Evolutionary conservation across 2,113 vertebrate genomes (phyloP), one percentile per base, ranked within the genome.

Genomic region (Mirza zaza): DNA sequence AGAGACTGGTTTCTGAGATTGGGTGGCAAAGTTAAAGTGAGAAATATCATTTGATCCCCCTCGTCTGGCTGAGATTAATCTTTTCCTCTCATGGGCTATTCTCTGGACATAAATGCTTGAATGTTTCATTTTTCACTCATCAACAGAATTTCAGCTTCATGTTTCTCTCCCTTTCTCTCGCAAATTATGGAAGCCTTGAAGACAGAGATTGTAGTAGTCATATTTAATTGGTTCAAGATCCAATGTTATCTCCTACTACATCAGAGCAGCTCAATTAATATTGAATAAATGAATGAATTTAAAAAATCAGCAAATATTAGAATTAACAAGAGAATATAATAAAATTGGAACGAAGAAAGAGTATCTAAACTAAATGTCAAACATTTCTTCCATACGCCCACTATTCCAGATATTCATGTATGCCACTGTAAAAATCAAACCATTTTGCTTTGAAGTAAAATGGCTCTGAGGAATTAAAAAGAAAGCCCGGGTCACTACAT

Each of bases 101-200:
- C 39, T 94, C 81, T 80, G 71, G 50, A 67, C 11, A 70, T 70
- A 83, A 87, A 83, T 50, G 57, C 36, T 83, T 94, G 57, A 67
- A 32, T 73, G 61, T 93, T 90, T 91, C 55, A 90, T 76, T 95
- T 92, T 93, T 70, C 65, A 63, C 32, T 77, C 59, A 83, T 81
- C 63, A 67, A 85, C 34, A 88, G 29, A 79, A 96, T 91, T 94
- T 93, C n/a, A 1, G 3, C 61, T 92, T 87, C n/a, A 48, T 61
- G 59, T 91, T 92, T 94, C 68, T 90, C 52, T 84, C 21, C n/a
- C 13, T 3, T 81, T 71, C 13, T 67, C 21, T 2, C 21, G 32
- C 2, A 75, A 93, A 95, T 3, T 83, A 63, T 67, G 52, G 82
- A 94, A 90, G 18, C 15, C 57, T 65, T 87, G 50, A 89, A 92